phyloP scores from a whole-genome alignment of 2,113 vertebrate genomes.

The Numida meleagris region DNA sequence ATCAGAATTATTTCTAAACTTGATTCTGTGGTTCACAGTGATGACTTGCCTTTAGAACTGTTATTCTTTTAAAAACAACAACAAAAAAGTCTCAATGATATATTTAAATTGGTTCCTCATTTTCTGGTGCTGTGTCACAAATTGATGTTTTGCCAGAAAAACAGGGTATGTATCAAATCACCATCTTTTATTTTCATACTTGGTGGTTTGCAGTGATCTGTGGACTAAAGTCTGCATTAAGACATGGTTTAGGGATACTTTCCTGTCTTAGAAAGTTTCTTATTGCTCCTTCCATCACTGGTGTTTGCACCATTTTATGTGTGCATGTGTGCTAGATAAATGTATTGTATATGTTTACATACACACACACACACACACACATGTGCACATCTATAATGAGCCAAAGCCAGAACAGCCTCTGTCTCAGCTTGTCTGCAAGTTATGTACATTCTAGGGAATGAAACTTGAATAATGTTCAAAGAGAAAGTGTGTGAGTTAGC shows the following conservation, averaged over 20 bases:
- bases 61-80: neutral
- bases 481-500: neutral
- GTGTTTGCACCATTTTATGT: neutral
- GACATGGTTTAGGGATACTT: neutral
- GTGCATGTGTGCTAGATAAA: neutral
- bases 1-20: neutral
- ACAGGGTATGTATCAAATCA: neutral
- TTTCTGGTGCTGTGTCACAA: neutral
- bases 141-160: neutral
- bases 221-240: neutral
- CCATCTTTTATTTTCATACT: neutral
- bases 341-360: neutral
- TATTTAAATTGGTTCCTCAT: neutral
- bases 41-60: neutral
- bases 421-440: conserved; percentile 36
- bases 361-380: neutral
- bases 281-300: rapidly evolving
- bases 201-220: neutral
- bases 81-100: neutral
- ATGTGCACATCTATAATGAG: rapidly evolving
- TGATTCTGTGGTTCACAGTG: neutral
- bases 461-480: conserved; percentile 18
- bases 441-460: neutral
- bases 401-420: neutral
- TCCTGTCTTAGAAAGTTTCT: neutral